Evolutionary conservation across 2,888 invertebrate genomes (phyloP).

Genomic region (Lasiommata megera): DNA sequence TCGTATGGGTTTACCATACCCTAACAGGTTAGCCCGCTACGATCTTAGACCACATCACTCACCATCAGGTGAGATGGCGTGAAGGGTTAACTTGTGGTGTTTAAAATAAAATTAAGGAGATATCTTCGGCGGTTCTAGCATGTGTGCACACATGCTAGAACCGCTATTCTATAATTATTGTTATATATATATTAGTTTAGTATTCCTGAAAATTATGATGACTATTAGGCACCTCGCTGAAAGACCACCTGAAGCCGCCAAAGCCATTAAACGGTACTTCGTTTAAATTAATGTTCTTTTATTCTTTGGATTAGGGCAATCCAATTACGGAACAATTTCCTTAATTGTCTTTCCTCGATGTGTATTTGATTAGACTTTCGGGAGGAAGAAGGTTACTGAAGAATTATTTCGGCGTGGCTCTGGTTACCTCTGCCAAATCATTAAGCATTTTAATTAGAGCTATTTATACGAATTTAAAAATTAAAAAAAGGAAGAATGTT

Average conservation of each 20-base stretch:
- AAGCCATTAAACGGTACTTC: conserved; percentile 8
- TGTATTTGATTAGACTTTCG: conserved; percentile 7
- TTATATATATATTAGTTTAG: neutral
- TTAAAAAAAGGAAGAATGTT: no score
- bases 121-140: no score
- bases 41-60: no score
- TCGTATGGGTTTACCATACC: no score
- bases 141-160: no score
- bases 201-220: neutral
- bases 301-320: conserved; percentile 12
- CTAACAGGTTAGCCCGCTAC: no score
- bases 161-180: no score
- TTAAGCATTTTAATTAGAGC: no score
- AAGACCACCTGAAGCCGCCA: neutral
- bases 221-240: conserved; percentile 1
- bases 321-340: conserved; percentile 11
- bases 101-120: no score
- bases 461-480: no score
- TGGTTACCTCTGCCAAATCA: neutral
- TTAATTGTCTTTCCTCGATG: conserved; percentile 11
- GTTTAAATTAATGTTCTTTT: conserved; percentile 12
- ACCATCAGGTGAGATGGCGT: no score
- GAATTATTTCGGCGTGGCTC: neutral
- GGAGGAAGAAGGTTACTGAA: neutral
- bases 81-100: no score